Evolutionary conservation across 2,113 vertebrate species (phyloP), one percentile per base, ranked within the genome.

Genomic region (Syngnathoides biaculeatus): DNA sequence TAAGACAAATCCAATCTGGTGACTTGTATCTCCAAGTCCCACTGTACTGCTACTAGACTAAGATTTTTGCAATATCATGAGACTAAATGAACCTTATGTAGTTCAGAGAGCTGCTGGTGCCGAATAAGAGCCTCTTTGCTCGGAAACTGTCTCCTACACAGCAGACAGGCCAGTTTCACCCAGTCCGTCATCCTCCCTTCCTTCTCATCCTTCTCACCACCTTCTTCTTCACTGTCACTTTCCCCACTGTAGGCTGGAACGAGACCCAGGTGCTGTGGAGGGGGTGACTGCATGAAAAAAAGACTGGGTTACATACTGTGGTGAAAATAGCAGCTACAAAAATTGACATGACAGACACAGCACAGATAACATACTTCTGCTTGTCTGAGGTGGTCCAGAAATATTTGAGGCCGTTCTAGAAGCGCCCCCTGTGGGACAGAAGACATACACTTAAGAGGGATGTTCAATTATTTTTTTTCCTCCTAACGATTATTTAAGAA

Each of bases 101-200:
- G 92, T 62, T 95, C 94, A 0, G 95, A 96, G 43, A 97, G 94
- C 90, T 95, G 95, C 86, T 96, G 95, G 80, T 97, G 95, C 30
- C 94, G 85, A 71, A 94, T 93, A 5, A 96, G 92, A 0, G 94
- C 94, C 65, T 96, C 95, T 75, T 96, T 97, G 88, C 93, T 95
- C 67, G 95, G 94, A 70, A 97, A 97, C 86, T 96, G 94, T 68
- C 95, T 92, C 66, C 94, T 88, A 81, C 95, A 97, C 26, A 97
- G 92, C 61, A 97, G 86, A 81, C 95, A 97, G 22, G 94, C 94
- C 84, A 97, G 84, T 72, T 97, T 97, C 67, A 89, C 90, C 95
- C 95, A 97, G 89, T 96, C 95, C 0, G 93, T 95, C 75, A 97
- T 87, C 66, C 90, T 92, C 39, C 93, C 92, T 61, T 94, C 93